Evolutionary conservation across 1,140 invertebrate genomes (phyloP), one percentile per base, ranked within the genome.

Genomic region (Dreissena polymorpha): DNA sequence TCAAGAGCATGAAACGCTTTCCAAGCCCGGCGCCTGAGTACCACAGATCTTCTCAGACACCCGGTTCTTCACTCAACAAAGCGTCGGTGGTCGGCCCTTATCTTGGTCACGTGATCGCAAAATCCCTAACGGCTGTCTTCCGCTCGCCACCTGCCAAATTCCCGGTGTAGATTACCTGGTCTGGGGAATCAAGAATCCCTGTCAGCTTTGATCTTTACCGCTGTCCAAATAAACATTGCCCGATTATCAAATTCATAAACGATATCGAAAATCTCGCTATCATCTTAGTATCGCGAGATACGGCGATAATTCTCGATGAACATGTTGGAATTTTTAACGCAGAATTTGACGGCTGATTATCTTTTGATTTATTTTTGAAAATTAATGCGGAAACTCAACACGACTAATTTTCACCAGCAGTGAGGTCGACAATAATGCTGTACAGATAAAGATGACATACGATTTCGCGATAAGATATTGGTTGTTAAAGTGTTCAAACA

Each of bases 201-300:
- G 21, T 51, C 63, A 50, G 18, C 78, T 80, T 80, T 80, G 78
- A 80, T 80, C 51, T 80, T 50, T 12, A 29, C 39, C 29, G 50
- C 69, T 72, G 78, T 70, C 78, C 67, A 70, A 80, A 80, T 80
- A 80, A 80, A 80, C 78, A 80, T 80, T 39, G 78, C 67, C 78
- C 57, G 78, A 80, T 80, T 80, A 80, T 80, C 69, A 78, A 80
- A 80, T 80, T 68, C 78, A 80, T 80, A 80, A 80, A 69, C 53
- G 78, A 80, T 80, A 80, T 80, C 67, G 78, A 71, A 71, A 70
- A n/a, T 77, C 29, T 71, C 69, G 60, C 72, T 80, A 80, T 71
- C 78, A 25, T 72, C 55, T 64, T 50, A 60, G 71, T 80, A 80
- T 80, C 78, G 49, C 78, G 78, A 72, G 78, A 80, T 80, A 72